These are phyloP conservation scores for Caenorhabditis angaria DNA, from an alignment of 2,888 invertebrate species.

Conservation along the genomic window DNA sequence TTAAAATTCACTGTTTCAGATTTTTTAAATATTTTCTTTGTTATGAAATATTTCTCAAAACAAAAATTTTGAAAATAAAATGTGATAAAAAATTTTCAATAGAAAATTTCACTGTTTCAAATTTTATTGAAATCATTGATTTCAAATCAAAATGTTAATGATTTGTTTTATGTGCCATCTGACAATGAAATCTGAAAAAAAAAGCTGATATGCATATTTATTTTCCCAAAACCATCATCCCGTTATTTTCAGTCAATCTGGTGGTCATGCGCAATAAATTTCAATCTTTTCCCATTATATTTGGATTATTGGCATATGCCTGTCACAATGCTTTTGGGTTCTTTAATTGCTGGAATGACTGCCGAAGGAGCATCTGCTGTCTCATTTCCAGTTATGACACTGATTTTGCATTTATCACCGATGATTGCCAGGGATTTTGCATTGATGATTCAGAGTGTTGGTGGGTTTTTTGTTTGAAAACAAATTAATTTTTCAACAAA, in stretches of 20 bases:
- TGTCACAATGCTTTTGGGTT: constrained; percentile 71
- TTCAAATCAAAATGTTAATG: no score
- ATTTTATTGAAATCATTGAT: no score
- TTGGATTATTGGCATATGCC: constrained; percentile 66
- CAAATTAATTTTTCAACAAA: background rate
- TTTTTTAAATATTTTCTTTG: no score
- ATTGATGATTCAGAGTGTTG: constrained; percentile 53
- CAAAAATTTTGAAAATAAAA: no score
- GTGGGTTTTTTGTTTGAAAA: constrained; percentile 31
- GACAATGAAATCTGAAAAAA: no score
- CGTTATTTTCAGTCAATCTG: constrained; percentile 55
- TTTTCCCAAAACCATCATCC: no score
- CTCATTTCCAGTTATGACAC: constrained; percentile 65
- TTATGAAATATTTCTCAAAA: no score
- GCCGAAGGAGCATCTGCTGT: constrained; percentile 63
- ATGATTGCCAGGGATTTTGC: constrained; percentile 58
- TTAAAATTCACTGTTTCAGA: no score
- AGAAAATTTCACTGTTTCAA: no score
- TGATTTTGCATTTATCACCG: constrained; percentile 52
- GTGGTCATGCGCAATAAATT: constrained; percentile 64
- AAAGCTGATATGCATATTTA: no score
- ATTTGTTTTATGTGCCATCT: no score
- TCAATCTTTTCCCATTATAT: constrained; percentile 60
- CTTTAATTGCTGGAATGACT: constrained; percentile 58
- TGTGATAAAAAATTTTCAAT: no score